Evolutionary conservation across 2,113 vertebrate genomes (phyloP).

Genomic region (Lycocorax pyrrhopterus): DNA sequence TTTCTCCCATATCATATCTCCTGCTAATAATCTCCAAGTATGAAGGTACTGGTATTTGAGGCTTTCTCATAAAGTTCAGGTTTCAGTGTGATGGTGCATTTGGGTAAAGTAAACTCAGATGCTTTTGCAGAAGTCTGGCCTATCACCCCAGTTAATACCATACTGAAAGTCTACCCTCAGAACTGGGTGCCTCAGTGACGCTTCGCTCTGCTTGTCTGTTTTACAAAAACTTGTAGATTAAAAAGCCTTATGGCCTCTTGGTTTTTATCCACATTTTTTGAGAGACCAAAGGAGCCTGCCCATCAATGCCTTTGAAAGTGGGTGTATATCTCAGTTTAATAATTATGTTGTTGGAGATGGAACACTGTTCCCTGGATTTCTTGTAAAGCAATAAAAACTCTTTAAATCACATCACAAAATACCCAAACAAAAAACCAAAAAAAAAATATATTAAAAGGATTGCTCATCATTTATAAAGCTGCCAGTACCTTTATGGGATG

Average conservation of each 20-base stretch:
- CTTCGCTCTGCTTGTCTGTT: neutral
- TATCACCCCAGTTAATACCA: neutral
- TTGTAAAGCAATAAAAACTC: neutral
- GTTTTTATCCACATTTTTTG: neutral
- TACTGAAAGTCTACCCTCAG: neutral
- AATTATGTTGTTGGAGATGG: neutral
- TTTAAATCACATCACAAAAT: neutral
- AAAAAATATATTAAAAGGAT: neutral
- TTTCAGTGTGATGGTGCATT: neutral
- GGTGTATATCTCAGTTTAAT: neutral
- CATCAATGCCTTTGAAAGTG: neutral
- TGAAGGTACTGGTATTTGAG: neutral
- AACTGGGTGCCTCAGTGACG: neutral
- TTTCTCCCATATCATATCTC: neutral
- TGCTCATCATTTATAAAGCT: neutral
- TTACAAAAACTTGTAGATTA: neutral
- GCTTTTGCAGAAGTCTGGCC: neutral
- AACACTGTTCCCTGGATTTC: neutral
- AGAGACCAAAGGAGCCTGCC: neutral
- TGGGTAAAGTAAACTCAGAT: neutral
- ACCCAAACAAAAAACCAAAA: neutral
- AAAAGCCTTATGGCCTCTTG: neutral
- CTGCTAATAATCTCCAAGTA: neutral
- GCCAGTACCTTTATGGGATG: neutral
- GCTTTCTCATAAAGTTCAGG: neutral